Conservation (phyloP, 2,113 vertebrate species). For the Diadophis punctatus region DNA sequence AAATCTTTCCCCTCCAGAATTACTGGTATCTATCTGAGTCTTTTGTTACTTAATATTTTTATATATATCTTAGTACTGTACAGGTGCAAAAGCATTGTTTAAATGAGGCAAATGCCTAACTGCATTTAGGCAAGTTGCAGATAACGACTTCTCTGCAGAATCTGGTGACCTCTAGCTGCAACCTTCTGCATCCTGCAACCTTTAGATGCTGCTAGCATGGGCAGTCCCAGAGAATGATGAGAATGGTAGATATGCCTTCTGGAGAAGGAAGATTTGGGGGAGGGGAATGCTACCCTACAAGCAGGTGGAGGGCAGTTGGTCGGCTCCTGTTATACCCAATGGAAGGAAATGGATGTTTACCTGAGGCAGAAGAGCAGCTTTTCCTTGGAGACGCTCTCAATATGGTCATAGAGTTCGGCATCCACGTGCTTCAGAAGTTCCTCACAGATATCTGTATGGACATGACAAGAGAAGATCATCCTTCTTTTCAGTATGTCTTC, state of each 20-base stretch:
- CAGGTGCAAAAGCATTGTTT: neutral
- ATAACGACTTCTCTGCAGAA: neutral
- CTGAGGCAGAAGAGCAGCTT: constrained; percentile 39
- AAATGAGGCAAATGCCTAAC: neutral
- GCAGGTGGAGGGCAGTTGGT: neutral
- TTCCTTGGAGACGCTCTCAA: constrained; percentile 4
- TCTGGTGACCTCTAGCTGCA: neutral
- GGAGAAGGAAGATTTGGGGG: neutral
- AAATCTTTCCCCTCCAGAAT: neutral
- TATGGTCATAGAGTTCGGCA: constrained; percentile 28
- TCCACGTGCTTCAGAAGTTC: constrained; percentile 30
- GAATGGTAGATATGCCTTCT: neutral
- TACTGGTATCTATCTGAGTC: neutral
- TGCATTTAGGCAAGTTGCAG: neutral
- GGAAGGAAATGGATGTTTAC: neutral
- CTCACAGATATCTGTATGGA: constrained; percentile 17
- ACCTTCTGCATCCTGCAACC: neutral
- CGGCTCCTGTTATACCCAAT: neutral
- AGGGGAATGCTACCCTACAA: neutral
- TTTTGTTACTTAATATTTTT: neutral
- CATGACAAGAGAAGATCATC: neutral
- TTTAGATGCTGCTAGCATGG: neutral
- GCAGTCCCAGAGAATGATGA: neutral
- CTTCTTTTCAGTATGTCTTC: no score
- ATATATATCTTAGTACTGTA: no score